Base-by-base conservation (phyloP, 2,888 invertebrate species). In the Nomada fabriciana region DNA sequence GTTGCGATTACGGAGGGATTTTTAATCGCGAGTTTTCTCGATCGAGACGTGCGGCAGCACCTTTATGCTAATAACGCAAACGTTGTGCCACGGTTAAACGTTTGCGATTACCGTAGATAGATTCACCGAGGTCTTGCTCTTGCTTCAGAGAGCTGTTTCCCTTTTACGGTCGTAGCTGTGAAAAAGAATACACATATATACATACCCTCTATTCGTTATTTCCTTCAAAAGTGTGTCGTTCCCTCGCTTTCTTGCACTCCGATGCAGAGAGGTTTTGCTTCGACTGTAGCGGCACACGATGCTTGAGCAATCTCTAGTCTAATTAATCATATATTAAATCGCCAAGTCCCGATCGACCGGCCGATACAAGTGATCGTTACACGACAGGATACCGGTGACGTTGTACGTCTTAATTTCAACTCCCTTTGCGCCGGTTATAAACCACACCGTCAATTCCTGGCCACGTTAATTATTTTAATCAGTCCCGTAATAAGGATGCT, bases 391-490 rank as follows among this genome's bases (percentile, higher is more conserved):
- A 70, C 52, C 29, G 9, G 50, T 23, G 11, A 18, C 25, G 29
- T 4, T 15, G n/a, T 29, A 20, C 15, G 13, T 36, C 47, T 47
- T 47, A 47, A 25, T 36, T 1, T 68, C 23, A 1, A 29, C 15
- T 11, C 13, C 20, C 23, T 20, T 29, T 47, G 2, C 20, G 5
- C 69, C 53, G 42, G 59, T 7, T 42, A 25, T 18, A 60, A 53
- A 36, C 75, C 15, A 64, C 67, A 42, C 68, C 61, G 55, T 79
- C 36, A 68, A 42, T 61, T 78, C 75, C 55, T 65, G 76, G 67
- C 52, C 74, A 52, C 36, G 76, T 65, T 79, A 86, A 90, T 89
- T 89, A 88, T 86, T 86, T 89, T 89, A 87, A 89, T 88, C 88
- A 85, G 80, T 82, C 61, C 71, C 63, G 82, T 86, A 90, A 90